Base-by-base conservation (phyloP, 2,888 invertebrate species). In the Chymomyza fuscimana region DNA sequence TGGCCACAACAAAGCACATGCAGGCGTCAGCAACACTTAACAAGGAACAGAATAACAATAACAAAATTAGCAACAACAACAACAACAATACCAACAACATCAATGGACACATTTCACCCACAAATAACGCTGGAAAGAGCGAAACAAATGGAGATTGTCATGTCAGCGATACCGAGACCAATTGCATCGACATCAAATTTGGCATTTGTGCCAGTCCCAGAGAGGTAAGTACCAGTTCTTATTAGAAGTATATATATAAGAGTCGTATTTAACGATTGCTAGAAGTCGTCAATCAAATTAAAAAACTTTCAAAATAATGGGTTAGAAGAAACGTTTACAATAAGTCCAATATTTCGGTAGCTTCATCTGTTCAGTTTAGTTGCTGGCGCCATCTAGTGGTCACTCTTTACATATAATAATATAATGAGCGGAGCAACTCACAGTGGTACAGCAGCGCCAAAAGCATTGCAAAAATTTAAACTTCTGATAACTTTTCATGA, bases 131-230 rank as follows among this genome's bases (percentile, higher is more conserved):
- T 19, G 70, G 65, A 68, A 46, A 36, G 50, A 54, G 61, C n/a
- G 74, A 62, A 63, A 36, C 65, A 50, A 62, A 16, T n/a, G 59
- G 59, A 65, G 87, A 86, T 68, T 81, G 81, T 46, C 80, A 85
- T 71, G 78, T 73, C 78, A 91, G 88, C 80, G 90, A 89, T 74
- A 82, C 77, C 52, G 91, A 91, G 67, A 77, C 84, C 32, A 82
- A 86, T 67, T 90, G 89, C 79, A 84, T 89, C 81, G 91, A 91
- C 73, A 88, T 90, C 76, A 91, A 91, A 79, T 89, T 89, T 72
- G 90, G 81, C 69, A 85, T 90, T 75, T 90, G 90, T 59, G 81
- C 88, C 76, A 90, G 90, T 76, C 90, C 90, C 80, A 91, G 91
- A 81, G 91, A 91, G 90, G 91, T 91, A 77, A 76, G 86, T 87